Percentiles rank a stretch among this genome's conserved stretches.
phyloP scores from a whole-genome alignment of 2,797 vertebrate genomes.

The Enteromius viviparus region DNA sequence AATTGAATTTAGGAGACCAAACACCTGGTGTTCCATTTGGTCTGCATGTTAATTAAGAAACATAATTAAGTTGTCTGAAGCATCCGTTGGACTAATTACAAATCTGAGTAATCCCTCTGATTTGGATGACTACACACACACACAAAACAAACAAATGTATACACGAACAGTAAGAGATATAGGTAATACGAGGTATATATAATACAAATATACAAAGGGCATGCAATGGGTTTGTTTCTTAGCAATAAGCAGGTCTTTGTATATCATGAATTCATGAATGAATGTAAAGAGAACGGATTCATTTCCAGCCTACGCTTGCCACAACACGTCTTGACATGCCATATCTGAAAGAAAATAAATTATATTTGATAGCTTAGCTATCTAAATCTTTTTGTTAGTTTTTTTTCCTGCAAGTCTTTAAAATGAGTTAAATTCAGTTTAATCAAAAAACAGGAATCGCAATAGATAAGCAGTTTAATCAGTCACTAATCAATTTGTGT shows the following conservation, averaged over 20 bases:
- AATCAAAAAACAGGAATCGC: neutral
- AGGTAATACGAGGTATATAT: neutral
- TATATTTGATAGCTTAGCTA: neutral
- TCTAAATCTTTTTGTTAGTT: neutral
- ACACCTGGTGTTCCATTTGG: constrained; percentile 56
- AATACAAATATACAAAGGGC: neutral
- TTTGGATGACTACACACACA: constrained; percentile 13
- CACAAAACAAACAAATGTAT: neutral
- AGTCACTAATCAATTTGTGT: neutral
- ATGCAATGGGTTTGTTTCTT: neutral
- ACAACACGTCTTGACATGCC: neutral
- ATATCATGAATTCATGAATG: neutral
- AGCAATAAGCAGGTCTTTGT: neutral
- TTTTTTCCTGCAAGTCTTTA: neutral
- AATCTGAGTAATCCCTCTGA: constrained; percentile 35
- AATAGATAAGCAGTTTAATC: neutral
- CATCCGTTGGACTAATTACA: constrained; percentile 45
- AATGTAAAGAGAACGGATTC: neutral
- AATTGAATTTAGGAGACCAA: constrained; percentile 52
- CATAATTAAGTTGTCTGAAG: constrained; percentile 55
- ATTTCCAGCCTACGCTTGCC: neutral
- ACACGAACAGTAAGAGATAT: neutral
- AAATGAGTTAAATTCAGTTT: neutral
- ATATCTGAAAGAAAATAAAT: neutral
- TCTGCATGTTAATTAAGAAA: constrained; percentile 55